Evolutionary conservation across 2,888 invertebrate species (phyloP).

Genomic region (Automeris io): DNA sequence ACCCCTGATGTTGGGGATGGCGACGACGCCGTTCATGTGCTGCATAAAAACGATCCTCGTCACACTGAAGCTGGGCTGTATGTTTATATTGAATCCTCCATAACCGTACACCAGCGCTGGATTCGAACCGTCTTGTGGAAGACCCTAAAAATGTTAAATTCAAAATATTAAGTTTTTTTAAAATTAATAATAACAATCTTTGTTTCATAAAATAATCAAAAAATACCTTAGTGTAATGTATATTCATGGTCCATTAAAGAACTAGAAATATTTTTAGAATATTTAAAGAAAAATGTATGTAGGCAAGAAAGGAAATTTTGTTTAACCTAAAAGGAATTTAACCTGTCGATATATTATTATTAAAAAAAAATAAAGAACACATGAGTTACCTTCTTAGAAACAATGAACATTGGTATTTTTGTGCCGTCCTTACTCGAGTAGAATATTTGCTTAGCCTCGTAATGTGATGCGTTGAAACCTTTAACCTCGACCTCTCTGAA

Average conservation of each 20-base stretch:
- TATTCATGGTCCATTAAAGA: too few relatives aligned
- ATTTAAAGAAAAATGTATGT: too few relatives aligned
- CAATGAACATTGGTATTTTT: conserved; percentile 96
- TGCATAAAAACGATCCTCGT: conserved; percentile 92
- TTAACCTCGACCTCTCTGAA: conserved; percentile 91
- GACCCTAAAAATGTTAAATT: conserved; percentile 59
- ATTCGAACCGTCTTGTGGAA: conserved; percentile 81
- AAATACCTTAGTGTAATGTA: too few relatives aligned
- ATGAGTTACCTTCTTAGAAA: conserved; percentile 84
- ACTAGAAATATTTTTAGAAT: conserved; percentile 6
- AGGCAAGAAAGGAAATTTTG: too few relatives aligned
- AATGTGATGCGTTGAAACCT: conserved; percentile 86
- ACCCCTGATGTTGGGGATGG: conserved; percentile 95
- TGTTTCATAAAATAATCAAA: too few relatives aligned
- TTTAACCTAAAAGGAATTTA: too few relatives aligned
- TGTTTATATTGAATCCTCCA: conserved; percentile 96
- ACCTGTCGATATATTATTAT: too few relatives aligned
- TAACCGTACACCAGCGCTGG: conserved; percentile 96
- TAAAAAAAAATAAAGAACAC: too few relatives aligned
- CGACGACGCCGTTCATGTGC: conserved; percentile 91
- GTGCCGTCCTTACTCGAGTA: conserved; percentile 95
- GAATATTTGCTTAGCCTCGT: conserved; percentile 93
- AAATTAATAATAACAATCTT: background rate
- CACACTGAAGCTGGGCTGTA: conserved; percentile 93
- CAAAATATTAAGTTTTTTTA: background rate